A percentile compares a stretch with the other conserved stretches of the same genome.
These are phyloP conservation scores for Leucophora obtusa DNA, from an alignment of 2,888 invertebrate species.

Conservation along the genomic window DNA sequence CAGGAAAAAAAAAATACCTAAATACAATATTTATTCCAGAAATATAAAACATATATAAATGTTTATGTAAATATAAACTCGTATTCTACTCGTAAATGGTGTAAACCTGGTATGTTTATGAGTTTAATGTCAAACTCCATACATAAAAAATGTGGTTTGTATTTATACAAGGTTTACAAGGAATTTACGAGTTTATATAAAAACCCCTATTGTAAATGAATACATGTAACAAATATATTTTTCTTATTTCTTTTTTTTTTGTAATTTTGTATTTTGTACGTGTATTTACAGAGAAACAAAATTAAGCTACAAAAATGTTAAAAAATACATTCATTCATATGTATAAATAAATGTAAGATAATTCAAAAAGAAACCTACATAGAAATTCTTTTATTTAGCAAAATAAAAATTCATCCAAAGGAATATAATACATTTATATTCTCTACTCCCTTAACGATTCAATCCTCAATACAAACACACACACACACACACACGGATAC, in stretches of 20 bases:
- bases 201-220: too few species aligned
- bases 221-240: neutral
- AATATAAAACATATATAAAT: neutral
- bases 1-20: neutral
- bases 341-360: neutral
- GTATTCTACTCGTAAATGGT: too few species aligned
- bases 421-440: slow-evolving; percentile 19
- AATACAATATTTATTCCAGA: neutral
- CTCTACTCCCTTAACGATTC: slow-evolving; percentile 48
- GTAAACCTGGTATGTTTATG: too few species aligned
- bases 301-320: slow-evolving; percentile 32
- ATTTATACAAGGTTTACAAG: too few species aligned
- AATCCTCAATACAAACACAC: slow-evolving; percentile 8
- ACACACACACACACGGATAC: too few species aligned
- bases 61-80: too few species aligned
- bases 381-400: neutral
- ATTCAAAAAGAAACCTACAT: neutral
- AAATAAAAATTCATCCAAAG: slow-evolving; percentile 14
- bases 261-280: neutral
- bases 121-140: too few species aligned
- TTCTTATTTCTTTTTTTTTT: too few species aligned
- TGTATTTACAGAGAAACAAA: slow-evolving; percentile 29
- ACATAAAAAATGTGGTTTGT: too few species aligned
- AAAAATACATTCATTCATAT: neutral
- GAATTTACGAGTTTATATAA: too few species aligned